Evolutionary conservation across 2,113 vertebrate species (phyloP).

Genomic region (Lichenostomus cassidix): DNA sequence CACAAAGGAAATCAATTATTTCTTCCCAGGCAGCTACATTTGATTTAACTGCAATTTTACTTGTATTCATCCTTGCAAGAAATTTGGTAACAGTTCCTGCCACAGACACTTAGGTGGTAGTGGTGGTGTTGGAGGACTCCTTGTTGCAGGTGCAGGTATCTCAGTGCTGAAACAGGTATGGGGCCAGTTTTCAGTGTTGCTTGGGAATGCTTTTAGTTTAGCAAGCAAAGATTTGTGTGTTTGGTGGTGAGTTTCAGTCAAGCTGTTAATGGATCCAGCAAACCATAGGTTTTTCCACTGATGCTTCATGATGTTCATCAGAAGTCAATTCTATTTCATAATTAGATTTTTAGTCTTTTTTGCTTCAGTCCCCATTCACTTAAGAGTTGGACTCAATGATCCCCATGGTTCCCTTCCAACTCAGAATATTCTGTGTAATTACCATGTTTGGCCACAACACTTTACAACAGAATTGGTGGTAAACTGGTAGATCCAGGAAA

Average conservation of each 20-base stretch:
- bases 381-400: background rate
- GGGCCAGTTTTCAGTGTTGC: too few species aligned
- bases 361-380: background rate
- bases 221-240: background rate
- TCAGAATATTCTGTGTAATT: background rate
- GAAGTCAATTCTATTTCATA: background rate
- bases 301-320: background rate
- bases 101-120: background rate
- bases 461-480: background rate
- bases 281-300: slow-evolving; percentile 9
- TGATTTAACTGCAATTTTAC: background rate
- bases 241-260: background rate
- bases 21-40: background rate
- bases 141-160: background rate
- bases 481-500: background rate
- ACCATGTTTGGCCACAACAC: background rate
- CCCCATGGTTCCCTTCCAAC: background rate
- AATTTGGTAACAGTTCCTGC: background rate
- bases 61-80: background rate
- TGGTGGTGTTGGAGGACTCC: background rate
- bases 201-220: background rate
- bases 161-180: too few species aligned
- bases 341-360: background rate
- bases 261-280: background rate
- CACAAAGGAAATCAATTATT: background rate